A percentile compares a stretch with the other conserved stretches of the same genome.
Evolutionary conservation across 2,888 invertebrate genomes (phyloP).

Genomic region (Chymomyza amoena): DNA sequence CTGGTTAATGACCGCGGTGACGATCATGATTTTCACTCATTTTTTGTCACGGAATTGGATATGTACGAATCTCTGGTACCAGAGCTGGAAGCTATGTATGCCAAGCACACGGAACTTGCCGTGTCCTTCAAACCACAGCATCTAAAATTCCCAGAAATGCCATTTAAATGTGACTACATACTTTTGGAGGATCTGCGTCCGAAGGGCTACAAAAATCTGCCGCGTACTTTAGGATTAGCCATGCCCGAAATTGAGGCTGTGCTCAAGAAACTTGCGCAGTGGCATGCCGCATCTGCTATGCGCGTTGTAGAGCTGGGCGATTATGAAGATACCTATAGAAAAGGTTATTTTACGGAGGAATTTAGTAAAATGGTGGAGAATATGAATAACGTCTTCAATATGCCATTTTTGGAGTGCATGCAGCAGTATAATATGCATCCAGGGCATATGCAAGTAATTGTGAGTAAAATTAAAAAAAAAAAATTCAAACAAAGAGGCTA

Average conservation of each 20-base stretch:
- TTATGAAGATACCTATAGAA: constrained; percentile 41
- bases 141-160: constrained; percentile 39
- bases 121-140: constrained; percentile 59
- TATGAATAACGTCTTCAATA: constrained; percentile 40
- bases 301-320: constrained; percentile 49
- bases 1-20: constrained; percentile 46
- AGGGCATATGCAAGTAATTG: constrained; percentile 54
- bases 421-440: constrained; percentile 42
- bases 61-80: constrained; percentile 69
- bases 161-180: constrained; percentile 55
- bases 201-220: constrained; percentile 55
- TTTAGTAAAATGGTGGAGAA: constrained; percentile 38
- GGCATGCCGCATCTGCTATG: constrained; percentile 73
- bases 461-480: constrained; percentile 33
- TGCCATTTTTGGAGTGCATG: constrained; percentile 51
- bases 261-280: constrained; percentile 66
- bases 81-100: constrained; percentile 63
- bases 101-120: constrained; percentile 24
- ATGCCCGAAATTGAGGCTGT: constrained; percentile 59
- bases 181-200: constrained; percentile 66
- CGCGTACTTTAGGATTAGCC: constrained; percentile 61
- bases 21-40: constrained; percentile 50
- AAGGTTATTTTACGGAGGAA: constrained; percentile 42
- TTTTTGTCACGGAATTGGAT: constrained; percentile 50
- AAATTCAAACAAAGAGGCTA: too few relatives aligned